These are phyloP conservation scores for Archips xylosteana DNA, from an alignment of 2,888 invertebrate genomes.

Conservation along the genomic window DNA sequence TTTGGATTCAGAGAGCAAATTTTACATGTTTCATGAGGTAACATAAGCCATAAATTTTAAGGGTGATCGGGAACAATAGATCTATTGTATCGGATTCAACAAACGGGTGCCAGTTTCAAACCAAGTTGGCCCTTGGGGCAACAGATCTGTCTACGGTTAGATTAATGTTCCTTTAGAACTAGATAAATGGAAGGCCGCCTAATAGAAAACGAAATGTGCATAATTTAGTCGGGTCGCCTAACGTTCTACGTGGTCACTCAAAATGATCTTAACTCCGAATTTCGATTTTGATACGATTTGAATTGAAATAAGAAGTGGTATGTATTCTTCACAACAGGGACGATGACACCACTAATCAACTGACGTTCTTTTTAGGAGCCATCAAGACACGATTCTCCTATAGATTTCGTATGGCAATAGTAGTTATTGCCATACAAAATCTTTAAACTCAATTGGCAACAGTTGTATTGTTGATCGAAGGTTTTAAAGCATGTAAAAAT, in stretches of 20 bases:
- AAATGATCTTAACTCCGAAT: neutral
- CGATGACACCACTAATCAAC: no score
- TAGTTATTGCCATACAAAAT: no score
- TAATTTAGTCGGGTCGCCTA: slow-evolving; percentile 41
- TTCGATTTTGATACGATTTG: no score
- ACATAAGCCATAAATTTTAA: slow-evolving; percentile 53
- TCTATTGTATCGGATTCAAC: slow-evolving; percentile 43
- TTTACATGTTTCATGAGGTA: slow-evolving; percentile 37
- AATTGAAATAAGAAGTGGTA: no score
- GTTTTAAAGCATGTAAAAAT: no score
- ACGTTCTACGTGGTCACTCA: slow-evolving; percentile 22
- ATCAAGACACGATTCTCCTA: no score
- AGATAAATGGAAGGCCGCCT: slow-evolving; percentile 57
- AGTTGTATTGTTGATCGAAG: no score
- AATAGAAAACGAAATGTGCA: slow-evolving; percentile 48
- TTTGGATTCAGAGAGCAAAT: slow-evolving; percentile 28
- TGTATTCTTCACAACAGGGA: no score
- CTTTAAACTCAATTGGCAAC: no score
- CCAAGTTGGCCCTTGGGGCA: slow-evolving; percentile 50
- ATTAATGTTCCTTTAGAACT: slow-evolving; percentile 64
- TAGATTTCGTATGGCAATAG: no score
- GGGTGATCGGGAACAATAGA: slow-evolving; percentile 49
- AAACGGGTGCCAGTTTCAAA: slow-evolving; percentile 44
- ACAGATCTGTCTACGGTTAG: slow-evolving; percentile 54
- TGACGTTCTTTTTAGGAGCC: no score